These are phyloP conservation scores for Beroe ovata DNA, from an alignment of 37 sponge, comb jelly and placozoan species.

Conservation along the genomic window DNA sequence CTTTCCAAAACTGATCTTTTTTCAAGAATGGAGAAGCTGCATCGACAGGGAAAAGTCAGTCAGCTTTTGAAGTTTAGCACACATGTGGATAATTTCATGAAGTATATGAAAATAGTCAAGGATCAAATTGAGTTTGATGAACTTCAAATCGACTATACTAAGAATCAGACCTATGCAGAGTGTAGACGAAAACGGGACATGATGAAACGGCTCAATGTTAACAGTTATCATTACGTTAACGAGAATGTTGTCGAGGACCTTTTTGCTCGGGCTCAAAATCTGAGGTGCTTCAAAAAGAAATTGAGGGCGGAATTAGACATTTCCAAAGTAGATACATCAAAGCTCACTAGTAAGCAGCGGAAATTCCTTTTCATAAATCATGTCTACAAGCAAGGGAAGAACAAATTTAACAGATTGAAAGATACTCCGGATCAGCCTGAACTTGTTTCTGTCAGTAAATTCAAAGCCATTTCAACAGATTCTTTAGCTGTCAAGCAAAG, in stretches of 20 bases:
- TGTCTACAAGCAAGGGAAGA: constrained; percentile 15
- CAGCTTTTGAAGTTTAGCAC: background rate
- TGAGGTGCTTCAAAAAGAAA: constrained; percentile 35
- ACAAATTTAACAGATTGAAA: background rate
- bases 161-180: constrained; percentile 28
- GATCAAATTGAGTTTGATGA: constrained; percentile 17
- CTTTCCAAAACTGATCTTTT: constrained; percentile 1
- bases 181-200: constrained; percentile 16
- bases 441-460: constrained; percentile 12
- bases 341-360: background rate
- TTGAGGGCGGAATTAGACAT: background rate
- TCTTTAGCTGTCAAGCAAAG: background rate
- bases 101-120: background rate
- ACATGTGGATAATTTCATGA: constrained; percentile 10
- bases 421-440: background rate
- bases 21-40: constrained; percentile 8
- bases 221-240: constrained; percentile 28
- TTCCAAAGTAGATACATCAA: constrained; percentile 22
- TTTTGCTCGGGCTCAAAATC: constrained; percentile 10
- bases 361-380: constrained; percentile 33
- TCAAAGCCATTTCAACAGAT: background rate
- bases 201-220: constrained; percentile 11
- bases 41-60: background rate
- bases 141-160: constrained; percentile 6
- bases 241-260: constrained; percentile 28